phyloP scores from a whole-genome alignment of 1,140 invertebrate genomes.

The Pseudobourletiella spinata region DNA sequence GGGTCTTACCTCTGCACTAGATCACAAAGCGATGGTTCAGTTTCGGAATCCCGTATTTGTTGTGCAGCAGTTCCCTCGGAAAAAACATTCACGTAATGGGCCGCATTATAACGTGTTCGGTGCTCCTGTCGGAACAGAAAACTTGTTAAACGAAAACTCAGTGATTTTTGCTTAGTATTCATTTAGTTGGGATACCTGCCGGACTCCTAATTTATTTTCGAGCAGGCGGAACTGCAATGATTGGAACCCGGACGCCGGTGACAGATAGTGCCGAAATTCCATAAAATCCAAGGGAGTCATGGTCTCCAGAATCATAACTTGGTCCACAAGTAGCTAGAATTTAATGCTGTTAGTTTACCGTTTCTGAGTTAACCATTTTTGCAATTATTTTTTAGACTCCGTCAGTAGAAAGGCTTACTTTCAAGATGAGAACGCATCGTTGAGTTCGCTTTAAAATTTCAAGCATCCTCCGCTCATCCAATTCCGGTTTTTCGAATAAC shows the following conservation, averaged over 20 bases:
- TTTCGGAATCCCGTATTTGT: conserved; percentile 64
- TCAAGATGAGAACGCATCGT: conserved; percentile 85
- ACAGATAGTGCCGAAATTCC: conserved; percentile 84
- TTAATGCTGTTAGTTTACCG: too few species aligned
- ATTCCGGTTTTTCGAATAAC: conserved; percentile 61
- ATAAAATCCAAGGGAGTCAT: conserved; percentile 97
- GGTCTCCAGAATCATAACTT: conserved; percentile 94
- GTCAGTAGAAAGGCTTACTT: conserved; percentile 66
- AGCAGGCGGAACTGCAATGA: conserved; percentile 91
- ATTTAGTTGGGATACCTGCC: too few species aligned
- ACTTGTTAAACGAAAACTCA: too few species aligned
- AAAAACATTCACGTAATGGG: conserved; percentile 76
- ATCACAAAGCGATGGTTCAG: conserved; percentile 69
- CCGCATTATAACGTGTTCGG: conserved; percentile 86
- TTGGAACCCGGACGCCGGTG: conserved; percentile 94
- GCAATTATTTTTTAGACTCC: too few species aligned
- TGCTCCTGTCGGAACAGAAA: conserved; percentile 55
- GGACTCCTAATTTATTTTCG: conserved; percentile 93
- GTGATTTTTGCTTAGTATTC: too few species aligned
- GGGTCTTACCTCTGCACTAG: conserved; percentile 59
- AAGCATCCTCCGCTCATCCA: conserved; percentile 87
- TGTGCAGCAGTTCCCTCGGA: conserved; percentile 61
- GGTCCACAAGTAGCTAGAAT: conserved; percentile 81
- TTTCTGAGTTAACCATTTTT: too few species aligned
- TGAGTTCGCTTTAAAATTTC: conserved; percentile 86